Evolutionary conservation across 2,797 vertebrate genomes (phyloP).

Genomic region (Rhodeus uyekii): DNA sequence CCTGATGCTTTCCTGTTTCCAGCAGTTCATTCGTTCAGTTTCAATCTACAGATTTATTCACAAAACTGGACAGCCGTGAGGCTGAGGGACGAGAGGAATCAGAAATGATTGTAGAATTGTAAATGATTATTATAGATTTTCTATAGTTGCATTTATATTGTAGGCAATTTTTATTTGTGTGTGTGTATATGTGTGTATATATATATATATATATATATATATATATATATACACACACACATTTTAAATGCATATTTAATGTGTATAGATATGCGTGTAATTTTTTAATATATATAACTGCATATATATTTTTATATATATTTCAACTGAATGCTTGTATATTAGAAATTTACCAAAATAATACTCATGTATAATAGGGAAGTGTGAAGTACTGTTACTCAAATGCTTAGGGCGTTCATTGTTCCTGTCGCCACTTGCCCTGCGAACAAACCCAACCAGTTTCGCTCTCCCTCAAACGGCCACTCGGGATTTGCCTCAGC

Average conservation of each 20-base stretch:
- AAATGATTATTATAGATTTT: background rate
- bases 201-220: too few species aligned
- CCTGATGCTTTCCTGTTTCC: too few species aligned
- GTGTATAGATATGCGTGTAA: too few species aligned
- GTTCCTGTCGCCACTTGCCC: constrained; percentile 11
- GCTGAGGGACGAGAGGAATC: background rate
- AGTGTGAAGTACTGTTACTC: background rate
- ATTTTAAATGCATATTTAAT: too few species aligned
- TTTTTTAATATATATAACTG: too few species aligned
- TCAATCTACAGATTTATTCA: background rate
- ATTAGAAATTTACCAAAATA: background rate
- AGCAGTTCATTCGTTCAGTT: background rate
- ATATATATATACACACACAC: rapidly evolving
- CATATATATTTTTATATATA: too few species aligned
- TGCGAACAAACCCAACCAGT: constrained; percentile 29
- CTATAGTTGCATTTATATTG: background rate
- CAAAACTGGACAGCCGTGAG: background rate
- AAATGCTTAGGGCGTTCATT: background rate
- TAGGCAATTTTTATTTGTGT: too few species aligned
- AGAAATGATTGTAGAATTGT: background rate
- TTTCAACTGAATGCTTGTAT: too few species aligned
- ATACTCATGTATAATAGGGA: background rate
- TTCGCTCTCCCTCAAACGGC: background rate
- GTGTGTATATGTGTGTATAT: too few species aligned
- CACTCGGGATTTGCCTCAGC: background rate